Percentiles rank a stretch among this genome's conserved stretches.
Conservation (phyloP, 2,888 invertebrate genomes). For the Heliconius sara region DNA sequence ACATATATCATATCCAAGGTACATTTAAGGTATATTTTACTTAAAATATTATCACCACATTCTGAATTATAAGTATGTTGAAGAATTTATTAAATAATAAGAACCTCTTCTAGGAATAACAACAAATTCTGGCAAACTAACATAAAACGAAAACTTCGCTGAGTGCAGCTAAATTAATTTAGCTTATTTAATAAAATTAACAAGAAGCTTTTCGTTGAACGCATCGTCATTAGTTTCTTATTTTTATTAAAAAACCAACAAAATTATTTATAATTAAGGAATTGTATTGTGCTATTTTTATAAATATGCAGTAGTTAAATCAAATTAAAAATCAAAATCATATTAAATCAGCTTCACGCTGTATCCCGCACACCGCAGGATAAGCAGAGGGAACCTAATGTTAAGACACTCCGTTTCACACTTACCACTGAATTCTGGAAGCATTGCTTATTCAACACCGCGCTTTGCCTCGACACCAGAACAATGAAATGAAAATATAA, state of each 20-base stretch:
- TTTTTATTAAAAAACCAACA: slow-evolving; percentile 42
- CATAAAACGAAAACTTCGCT: slow-evolving; percentile 33
- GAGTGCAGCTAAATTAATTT: slow-evolving; percentile 25
- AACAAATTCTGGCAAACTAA: slow-evolving; percentile 19
- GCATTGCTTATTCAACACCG: too few species aligned
- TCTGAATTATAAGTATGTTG: not conserved
- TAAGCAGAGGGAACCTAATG: too few species aligned
- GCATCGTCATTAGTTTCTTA: slow-evolving; percentile 36
- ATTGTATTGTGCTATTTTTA: not conserved
- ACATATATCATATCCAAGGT: too few species aligned
- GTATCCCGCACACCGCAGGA: too few species aligned
- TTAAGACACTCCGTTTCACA: too few species aligned
- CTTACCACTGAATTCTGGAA: too few species aligned
- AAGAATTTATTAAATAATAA: slow-evolving; percentile 9
- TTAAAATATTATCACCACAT: not conserved
- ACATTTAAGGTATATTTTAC: too few species aligned
- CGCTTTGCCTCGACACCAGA: too few species aligned
- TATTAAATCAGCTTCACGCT: too few species aligned
- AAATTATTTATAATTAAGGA: slow-evolving; percentile 6
- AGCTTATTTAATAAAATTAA: slow-evolving; percentile 22
- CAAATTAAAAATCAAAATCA: too few species aligned
- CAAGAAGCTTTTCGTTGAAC: slow-evolving; percentile 13
- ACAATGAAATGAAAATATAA: too few species aligned
- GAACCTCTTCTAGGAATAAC: not conserved
- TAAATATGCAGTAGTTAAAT: too few species aligned